Evolutionary conservation across 1,140 invertebrate genomes (phyloP).

Genomic region (Melitaea cinxia): DNA sequence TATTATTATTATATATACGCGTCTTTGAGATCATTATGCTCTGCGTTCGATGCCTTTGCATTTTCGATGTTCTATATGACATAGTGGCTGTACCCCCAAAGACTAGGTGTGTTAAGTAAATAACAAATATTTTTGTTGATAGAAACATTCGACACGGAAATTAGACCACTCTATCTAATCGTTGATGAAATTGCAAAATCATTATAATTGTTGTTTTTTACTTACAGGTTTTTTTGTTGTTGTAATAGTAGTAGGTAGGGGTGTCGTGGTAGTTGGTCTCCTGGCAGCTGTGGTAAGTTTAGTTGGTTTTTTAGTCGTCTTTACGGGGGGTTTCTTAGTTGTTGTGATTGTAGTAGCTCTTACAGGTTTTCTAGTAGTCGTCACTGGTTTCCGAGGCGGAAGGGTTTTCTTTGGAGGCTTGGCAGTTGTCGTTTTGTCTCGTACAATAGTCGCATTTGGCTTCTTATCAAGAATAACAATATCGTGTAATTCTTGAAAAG

Average conservation of each 20-base stretch:
- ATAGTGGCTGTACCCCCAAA: no score
- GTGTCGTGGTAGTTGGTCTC: conserved; percentile 50
- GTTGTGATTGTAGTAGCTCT: conserved; percentile 61
- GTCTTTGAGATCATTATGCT: no score
- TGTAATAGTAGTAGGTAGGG: conserved; percentile 41
- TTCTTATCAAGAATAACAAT: conserved; percentile 85
- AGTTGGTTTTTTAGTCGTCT: conserved; percentile 75
- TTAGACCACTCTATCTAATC: no score
- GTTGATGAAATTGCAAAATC: no score
- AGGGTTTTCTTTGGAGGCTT: conserved; percentile 67
- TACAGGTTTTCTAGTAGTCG: conserved; percentile 61
- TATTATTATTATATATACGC: no score
- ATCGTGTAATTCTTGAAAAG: conserved; percentile 90
- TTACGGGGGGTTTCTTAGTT: conserved; percentile 61
- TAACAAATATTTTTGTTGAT: no score
- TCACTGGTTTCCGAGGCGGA: conserved; percentile 74
- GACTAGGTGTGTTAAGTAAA: no score
- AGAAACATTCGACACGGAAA: no score
- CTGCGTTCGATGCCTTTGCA: no score
- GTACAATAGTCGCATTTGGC: conserved; percentile 69
- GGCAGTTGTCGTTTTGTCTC: conserved; percentile 50
- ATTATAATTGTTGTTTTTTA: neutral
- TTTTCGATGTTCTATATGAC: no score
- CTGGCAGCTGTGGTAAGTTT: conserved; percentile 47
- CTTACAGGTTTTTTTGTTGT: conserved; percentile 58